phyloP scores from a whole-genome alignment of 2,888 invertebrate genomes.

The Lydus trimaculatus region DNA sequence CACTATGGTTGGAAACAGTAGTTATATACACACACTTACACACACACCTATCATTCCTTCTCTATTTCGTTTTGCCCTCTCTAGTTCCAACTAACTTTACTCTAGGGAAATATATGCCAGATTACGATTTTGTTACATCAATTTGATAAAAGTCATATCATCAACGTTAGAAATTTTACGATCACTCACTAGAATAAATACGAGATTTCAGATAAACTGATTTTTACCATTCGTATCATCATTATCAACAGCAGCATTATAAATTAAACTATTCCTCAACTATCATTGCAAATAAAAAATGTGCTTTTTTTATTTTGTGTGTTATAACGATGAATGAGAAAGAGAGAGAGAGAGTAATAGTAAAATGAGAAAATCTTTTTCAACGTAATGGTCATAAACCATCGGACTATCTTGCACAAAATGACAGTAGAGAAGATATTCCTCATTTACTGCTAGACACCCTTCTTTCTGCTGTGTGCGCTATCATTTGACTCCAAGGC shows the following conservation, averaged over 20 bases:
- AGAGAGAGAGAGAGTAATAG: neutral
- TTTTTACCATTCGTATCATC: neutral
- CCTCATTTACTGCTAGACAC: neutral
- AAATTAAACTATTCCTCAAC: slow-evolving; percentile 12
- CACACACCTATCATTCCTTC: slow-evolving; percentile 15
- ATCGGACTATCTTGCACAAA: slow-evolving; percentile 49
- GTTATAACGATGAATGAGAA: slow-evolving; percentile 23
- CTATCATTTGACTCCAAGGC: slow-evolving; percentile 1
- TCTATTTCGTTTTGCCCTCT: slow-evolving; percentile 8
- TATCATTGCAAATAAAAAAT: slow-evolving; percentile 19
- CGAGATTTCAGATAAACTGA: neutral
- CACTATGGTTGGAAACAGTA: neutral
- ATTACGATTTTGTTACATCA: slow-evolving; percentile 26
- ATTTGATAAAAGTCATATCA: slow-evolving; percentile 21
- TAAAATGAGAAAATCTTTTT: slow-evolving; percentile 40
- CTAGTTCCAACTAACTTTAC: slow-evolving; percentile 10
- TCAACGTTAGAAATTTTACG: slow-evolving; percentile 7
- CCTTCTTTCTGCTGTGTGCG: neutral
- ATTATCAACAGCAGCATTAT: neutral
- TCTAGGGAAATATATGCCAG: slow-evolving; percentile 18
- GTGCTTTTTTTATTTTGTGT: slow-evolving; percentile 49
- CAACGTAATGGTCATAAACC: slow-evolving; percentile 48
- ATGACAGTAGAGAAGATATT: slow-evolving; percentile 21
- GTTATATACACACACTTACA: too few species aligned
- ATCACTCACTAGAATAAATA: neutral